A percentile compares a stretch with the other conserved stretches of the same genome.
phyloP scores from a whole-genome alignment of 2,113 vertebrate genomes.

The Silurus glanis region DNA sequence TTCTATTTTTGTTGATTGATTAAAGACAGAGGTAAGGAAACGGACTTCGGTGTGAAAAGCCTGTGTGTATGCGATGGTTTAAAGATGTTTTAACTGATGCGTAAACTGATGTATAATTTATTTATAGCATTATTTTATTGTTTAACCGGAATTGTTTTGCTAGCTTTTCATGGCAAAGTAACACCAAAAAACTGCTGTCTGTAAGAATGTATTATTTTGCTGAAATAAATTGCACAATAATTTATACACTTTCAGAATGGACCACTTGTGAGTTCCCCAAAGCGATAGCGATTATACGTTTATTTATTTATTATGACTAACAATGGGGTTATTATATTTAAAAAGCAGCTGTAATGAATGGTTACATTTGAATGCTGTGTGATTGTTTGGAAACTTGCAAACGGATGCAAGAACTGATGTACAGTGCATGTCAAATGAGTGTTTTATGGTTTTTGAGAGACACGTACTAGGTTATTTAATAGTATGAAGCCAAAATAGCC shows the following conservation, averaged over 20 bases:
- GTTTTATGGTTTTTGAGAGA: too few relatives aligned
- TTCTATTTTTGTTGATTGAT: not conserved
- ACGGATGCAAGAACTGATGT: too few relatives aligned
- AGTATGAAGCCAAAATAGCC: too few relatives aligned
- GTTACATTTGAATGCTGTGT: too few relatives aligned
- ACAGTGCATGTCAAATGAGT: too few relatives aligned
- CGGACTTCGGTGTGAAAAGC: not conserved
- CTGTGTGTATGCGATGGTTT: not conserved
- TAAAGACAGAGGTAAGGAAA: not conserved
- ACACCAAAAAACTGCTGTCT: not conserved
- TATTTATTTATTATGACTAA: not conserved
- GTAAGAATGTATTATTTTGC: not conserved
- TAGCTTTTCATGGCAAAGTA: conserved; percentile 7
- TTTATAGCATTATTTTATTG: conserved; percentile 2
- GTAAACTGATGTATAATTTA: conserved; percentile 1
- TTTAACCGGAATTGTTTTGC: not conserved
- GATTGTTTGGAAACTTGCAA: too few relatives aligned
- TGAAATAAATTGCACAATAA: conserved; percentile 9
- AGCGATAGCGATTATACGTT: not conserved
- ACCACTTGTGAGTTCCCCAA: not conserved
- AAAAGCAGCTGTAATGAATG: not conserved
- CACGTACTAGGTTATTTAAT: too few relatives aligned
- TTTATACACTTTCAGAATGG: conserved; percentile 7
- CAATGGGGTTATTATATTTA: not conserved
- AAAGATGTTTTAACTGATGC: not conserved